These are phyloP conservation scores for Eurytoma adleriae DNA, from an alignment of 2,888 invertebrate genomes.

Conservation along the genomic window DNA sequence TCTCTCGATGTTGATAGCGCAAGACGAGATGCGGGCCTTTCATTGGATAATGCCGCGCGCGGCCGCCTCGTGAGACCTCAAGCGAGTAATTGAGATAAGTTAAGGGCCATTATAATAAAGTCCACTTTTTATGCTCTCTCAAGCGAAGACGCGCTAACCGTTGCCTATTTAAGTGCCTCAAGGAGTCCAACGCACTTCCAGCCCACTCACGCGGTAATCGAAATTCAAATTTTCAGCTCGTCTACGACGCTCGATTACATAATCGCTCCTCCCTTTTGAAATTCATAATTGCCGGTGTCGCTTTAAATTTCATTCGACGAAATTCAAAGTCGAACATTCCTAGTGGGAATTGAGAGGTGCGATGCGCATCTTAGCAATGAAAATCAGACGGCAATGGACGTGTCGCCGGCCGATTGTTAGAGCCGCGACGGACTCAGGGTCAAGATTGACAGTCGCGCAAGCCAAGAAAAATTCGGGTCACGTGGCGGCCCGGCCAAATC, in stretches of 20 bases:
- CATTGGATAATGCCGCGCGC: slow-evolving; percentile 43
- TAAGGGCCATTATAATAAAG: slow-evolving; percentile 52
- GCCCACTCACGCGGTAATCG: neutral
- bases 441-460: slow-evolving; percentile 60
- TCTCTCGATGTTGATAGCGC: slow-evolving; percentile 11
- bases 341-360: too few relatives aligned
- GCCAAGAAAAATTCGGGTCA: slow-evolving; percentile 62
- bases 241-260: too few relatives aligned
- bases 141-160: slow-evolving; percentile 29
- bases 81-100: slow-evolving; percentile 51
- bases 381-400: neutral
- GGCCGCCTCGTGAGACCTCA: slow-evolving; percentile 10
- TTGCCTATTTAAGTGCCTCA: slow-evolving; percentile 15
- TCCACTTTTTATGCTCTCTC: slow-evolving; percentile 33
- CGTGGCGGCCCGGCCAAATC: slow-evolving; percentile 56
- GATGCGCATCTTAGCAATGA: neutral
- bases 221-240: neutral
- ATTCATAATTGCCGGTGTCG: too few relatives aligned
- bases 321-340: too few relatives aligned
- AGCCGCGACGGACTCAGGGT: slow-evolving; percentile 57
- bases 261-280: too few relatives aligned
- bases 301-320: too few relatives aligned
- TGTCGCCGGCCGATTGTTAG: slow-evolving; percentile 18
- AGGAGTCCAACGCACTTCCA: neutral
- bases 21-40: slow-evolving; percentile 42